phyloP scores from a whole-genome alignment of 2,888 invertebrate species.

The Malachius bipustulatus region DNA sequence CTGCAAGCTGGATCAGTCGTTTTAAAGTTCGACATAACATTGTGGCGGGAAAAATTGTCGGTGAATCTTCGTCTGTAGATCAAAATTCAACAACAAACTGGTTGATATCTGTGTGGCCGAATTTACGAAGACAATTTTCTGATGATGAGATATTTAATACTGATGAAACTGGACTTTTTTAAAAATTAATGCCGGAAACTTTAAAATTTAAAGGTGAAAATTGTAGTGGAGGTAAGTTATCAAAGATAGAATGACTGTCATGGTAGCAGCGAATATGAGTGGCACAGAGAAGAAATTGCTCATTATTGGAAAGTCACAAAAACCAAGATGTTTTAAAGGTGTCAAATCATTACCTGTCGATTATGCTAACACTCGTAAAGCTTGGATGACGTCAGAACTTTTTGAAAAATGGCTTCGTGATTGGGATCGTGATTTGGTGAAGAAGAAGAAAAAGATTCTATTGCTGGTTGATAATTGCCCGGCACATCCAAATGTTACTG shows the following conservation, averaged over 20 bases:
- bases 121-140: constrained; percentile 13
- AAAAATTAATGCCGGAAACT: constrained; percentile 14
- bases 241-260: constrained; percentile 23
- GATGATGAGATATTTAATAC: constrained; percentile 24
- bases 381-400: constrained; percentile 16
- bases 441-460: constrained; percentile 17
- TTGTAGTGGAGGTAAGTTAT: constrained; percentile 24
- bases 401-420: constrained; percentile 14
- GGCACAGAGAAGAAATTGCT: constrained; percentile 18
- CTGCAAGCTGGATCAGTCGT: constrained; percentile 17
- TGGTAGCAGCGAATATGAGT: constrained; percentile 21
- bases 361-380: constrained; percentile 14
- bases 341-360: constrained; percentile 13
- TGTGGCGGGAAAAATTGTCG: constrained; percentile 16
- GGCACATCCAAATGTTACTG: no score
- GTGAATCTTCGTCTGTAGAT: constrained; percentile 15
- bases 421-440: constrained; percentile 18
- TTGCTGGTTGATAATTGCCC: constrained; percentile 15
- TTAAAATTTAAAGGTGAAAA: constrained; percentile 23
- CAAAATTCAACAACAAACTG: constrained; percentile 10
- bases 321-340: constrained; percentile 15
- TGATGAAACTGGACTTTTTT: constrained; percentile 24
- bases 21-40: constrained; percentile 19
- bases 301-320: constrained; percentile 13
- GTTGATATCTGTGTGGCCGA: constrained; percentile 16